Conservation (phyloP, 2,888 invertebrate species). For the Drosophila nigricruria region DNA sequence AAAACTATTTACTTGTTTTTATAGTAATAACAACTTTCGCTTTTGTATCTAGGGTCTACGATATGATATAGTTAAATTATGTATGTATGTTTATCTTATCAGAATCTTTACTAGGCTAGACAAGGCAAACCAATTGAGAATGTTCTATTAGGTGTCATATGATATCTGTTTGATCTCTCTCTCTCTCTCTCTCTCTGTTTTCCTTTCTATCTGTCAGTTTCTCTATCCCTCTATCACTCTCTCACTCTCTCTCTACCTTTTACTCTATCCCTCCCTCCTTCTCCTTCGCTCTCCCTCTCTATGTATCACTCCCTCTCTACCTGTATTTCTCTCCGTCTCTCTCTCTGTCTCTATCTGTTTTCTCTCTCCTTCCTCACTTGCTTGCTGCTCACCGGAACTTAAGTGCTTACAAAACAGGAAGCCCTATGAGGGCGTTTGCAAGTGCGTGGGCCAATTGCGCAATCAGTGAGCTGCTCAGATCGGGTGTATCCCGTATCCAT, state of each 20-base stretch:
- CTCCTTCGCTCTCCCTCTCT: not conserved
- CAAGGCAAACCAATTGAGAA: not conserved
- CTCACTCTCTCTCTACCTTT: not conserved
- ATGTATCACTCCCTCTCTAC: no score
- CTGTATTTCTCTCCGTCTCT: not conserved
- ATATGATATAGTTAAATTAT: not conserved
- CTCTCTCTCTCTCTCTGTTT: not conserved
- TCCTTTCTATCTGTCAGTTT: not conserved
- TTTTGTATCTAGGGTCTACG: not conserved
- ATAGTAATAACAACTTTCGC: not conserved
- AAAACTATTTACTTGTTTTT: not conserved
- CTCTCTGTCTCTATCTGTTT: not conserved
- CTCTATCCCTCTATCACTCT: not conserved
- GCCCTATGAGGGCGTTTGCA: conserved; percentile 37
- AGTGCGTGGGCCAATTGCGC: conserved; percentile 57
- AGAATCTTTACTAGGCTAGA: not conserved
- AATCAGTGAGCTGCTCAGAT: conserved; percentile 21
- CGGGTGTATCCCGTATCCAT: conserved; percentile 43
- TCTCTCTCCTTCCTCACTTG: not conserved
- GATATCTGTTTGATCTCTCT: not conserved
- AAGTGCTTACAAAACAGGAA: conserved; percentile 29
- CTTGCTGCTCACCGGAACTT: conserved; percentile 30
- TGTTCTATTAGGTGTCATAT: not conserved
- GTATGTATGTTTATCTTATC: not conserved
- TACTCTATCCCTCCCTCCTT: not conserved